Percentiles rank a stretch among this genome's conserved stretches.
phyloP scores from a whole-genome alignment of 2,888 invertebrate species.

The Perizoma affinitatum region DNA sequence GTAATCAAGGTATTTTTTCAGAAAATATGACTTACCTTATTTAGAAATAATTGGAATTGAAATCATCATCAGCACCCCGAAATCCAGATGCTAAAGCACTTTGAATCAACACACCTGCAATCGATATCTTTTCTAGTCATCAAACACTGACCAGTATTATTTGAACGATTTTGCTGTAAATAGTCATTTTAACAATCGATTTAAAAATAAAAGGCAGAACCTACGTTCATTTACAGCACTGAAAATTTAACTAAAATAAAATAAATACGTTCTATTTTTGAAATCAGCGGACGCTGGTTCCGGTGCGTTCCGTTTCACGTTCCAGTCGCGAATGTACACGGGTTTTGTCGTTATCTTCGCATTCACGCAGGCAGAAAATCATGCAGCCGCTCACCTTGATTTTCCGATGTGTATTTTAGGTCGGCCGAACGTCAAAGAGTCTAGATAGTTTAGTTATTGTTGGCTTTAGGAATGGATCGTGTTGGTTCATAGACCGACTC shows the following conservation, averaged over 20 bases:
- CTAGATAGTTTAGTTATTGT: not conserved
- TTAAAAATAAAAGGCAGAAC: slow-evolving; percentile 34
- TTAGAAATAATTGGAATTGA: no score
- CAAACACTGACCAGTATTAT: slow-evolving; percentile 78
- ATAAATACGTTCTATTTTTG: slow-evolving; percentile 35
- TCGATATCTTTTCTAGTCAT: slow-evolving; percentile 45
- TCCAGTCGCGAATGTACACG: slow-evolving; percentile 57
- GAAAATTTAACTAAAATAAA: slow-evolving; percentile 5
- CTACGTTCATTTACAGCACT: slow-evolving; percentile 21
- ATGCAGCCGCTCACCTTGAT: slow-evolving; percentile 65
- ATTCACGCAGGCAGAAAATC: slow-evolving; percentile 36
- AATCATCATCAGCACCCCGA: slow-evolving; percentile 1
- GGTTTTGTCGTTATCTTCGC: slow-evolving; percentile 51
- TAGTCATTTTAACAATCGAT: slow-evolving; percentile 64
- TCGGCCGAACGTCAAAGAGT: slow-evolving; percentile 19
- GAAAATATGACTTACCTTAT: no score
- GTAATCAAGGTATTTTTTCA: no score
- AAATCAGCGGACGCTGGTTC: slow-evolving; percentile 31
- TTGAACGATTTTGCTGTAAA: slow-evolving; percentile 80
- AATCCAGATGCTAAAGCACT: slow-evolving; percentile 5
- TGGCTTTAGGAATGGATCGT: no score
- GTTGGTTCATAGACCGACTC: no score
- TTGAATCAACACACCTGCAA: slow-evolving; percentile 46
- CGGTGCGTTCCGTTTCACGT: slow-evolving; percentile 59
- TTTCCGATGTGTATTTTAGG: slow-evolving; percentile 51